Percentiles rank a stretch among this genome's conserved stretches.
Conservation (phyloP, 2,113 vertebrate species). For the Chaetops frenatus region DNA sequence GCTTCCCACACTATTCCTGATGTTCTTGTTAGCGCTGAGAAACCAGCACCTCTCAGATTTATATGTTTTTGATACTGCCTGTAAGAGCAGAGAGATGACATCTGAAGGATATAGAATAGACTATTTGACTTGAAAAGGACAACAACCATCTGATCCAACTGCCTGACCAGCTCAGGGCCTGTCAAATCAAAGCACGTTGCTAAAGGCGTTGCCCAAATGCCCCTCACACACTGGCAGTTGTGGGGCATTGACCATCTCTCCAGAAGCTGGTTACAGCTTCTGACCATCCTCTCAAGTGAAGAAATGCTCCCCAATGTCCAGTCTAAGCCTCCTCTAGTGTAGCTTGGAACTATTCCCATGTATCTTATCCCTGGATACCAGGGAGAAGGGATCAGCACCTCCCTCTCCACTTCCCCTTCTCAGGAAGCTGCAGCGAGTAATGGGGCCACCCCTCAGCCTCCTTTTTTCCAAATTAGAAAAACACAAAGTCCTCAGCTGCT, state of each 20-base stretch:
- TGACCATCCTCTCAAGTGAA: not conserved
- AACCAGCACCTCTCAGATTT: not conserved
- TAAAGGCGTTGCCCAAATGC: not conserved
- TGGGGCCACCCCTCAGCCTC: fast-evolving
- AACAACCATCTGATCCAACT: not conserved
- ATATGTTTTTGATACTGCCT: not conserved
- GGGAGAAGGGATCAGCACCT: not conserved
- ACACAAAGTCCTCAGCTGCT: not conserved
- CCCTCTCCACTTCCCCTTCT: not conserved
- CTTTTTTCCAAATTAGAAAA: not conserved
- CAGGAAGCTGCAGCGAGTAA: not conserved
- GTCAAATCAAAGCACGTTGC: not conserved
- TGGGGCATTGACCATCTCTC: not conserved
- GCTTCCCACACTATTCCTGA: not conserved
- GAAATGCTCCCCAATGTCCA: not conserved
- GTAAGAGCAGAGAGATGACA: not conserved
- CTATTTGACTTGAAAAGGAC: not conserved
- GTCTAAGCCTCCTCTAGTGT: no score
- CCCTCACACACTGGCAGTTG: not conserved
- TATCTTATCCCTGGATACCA: fast-evolving
- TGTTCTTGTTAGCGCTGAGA: not conserved
- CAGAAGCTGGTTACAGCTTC: not conserved
- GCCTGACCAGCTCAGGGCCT: not conserved
- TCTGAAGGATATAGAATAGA: not conserved
- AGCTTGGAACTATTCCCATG: not conserved